phyloP scores from a whole-genome alignment of 1,140 invertebrate genomes.

The Nephila pilipes region DNA sequence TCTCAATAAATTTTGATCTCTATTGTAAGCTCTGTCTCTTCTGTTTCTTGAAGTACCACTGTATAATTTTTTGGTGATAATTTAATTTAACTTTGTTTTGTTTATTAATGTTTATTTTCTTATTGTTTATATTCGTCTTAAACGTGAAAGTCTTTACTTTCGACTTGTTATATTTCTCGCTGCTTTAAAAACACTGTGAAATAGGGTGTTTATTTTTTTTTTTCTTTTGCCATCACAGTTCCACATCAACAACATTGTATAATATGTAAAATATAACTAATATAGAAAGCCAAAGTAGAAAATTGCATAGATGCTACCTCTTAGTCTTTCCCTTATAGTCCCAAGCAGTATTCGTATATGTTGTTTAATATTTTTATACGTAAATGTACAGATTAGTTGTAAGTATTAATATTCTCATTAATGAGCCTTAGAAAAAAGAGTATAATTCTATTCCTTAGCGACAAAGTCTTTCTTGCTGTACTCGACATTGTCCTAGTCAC shows the following conservation, averaged over 20 bases:
- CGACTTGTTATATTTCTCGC: too few relatives aligned
- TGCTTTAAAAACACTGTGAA: too few relatives aligned
- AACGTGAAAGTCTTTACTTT: too few relatives aligned
- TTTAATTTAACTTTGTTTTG: too few relatives aligned
- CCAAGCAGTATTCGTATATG: neutral
- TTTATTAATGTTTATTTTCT: too few relatives aligned
- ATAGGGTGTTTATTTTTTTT: too few relatives aligned
- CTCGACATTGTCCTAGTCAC: neutral
- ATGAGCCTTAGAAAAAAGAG: too few relatives aligned
- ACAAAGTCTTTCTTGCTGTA: neutral
- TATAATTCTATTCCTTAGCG: neutral
- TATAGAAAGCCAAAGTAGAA: neutral
- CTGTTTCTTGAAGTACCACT: too few relatives aligned
- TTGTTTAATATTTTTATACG: neutral
- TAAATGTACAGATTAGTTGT: neutral
- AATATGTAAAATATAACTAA: neutral
- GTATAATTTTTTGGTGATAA: too few relatives aligned
- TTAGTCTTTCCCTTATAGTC: neutral
- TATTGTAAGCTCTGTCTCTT: too few relatives aligned
- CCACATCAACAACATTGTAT: neutral
- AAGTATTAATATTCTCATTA: neutral
- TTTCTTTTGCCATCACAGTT: neutral
- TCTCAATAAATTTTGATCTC: neutral
- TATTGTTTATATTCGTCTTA: too few relatives aligned
- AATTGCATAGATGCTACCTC: neutral